Evolutionary conservation across 2,113 vertebrate genomes (phyloP), one percentile per base, ranked within the genome.

Genomic region (Aphelocoma coerulescens): DNA sequence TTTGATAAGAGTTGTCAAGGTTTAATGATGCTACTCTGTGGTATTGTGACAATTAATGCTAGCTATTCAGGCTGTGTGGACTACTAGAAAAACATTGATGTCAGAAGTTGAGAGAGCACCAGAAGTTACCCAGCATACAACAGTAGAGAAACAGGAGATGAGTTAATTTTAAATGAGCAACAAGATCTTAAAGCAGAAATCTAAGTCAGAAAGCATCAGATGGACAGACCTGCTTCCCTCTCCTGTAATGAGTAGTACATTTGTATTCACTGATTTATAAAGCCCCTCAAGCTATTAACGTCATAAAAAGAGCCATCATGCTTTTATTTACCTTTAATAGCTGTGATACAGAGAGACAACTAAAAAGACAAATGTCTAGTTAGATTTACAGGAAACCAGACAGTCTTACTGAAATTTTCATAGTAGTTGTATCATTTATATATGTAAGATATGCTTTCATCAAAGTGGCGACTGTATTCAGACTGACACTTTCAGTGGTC

Each of bases 301-400:
- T 87, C 76, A 55, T 58, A 51, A 54, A 41, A 89, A 87, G 30
- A 82, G 48, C 39, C 73, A 28, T 92, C 52, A 23, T n/a, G 58
- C 93, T 96, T 94, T 93, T 95, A 88, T 95, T 96, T 97, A 90
- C 86, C 37, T 91, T 87, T 84, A 95, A 88, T 85, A 82, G 32
- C 62, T 85, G 14, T 76, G 65, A 91, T 92, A 71, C 49, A 73
- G 78, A 67, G 75, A 54, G 85, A 91, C 89, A 94, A 71, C 58
- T 83, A 23, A 92, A 94, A 85, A 90, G 75, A 93, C 52, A 73
- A 92, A 69, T 75, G 78, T 94, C 88, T 90, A 12, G 43, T 73
- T 90, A 80, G 85, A 88, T 85, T 95, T 94, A 58, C 39, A 66
- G 73, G 63, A 69, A 79, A 65, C 76, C 84, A 88, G 81, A 75